A percentile compares a stretch with the other conserved stretches of the same genome.
These are phyloP conservation scores for Acanthacorydalis orientalis DNA, from an alignment of 2,888 invertebrate genomes.

Conservation along the genomic window DNA sequence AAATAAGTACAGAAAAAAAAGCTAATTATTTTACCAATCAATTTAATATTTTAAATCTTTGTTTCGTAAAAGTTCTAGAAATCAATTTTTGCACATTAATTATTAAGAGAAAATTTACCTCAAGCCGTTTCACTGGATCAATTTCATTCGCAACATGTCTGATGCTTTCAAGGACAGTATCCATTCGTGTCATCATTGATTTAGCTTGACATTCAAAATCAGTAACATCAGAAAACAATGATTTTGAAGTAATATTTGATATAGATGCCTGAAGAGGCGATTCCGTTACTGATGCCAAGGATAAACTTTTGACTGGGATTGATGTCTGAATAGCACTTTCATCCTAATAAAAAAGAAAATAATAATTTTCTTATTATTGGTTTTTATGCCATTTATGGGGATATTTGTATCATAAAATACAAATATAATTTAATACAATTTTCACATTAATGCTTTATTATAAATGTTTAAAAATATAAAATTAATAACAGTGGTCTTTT, in stretches of 20 bases:
- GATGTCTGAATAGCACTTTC: too few species aligned
- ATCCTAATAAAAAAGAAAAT: too few species aligned
- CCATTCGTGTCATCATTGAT: constrained; percentile 36
- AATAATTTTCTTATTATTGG: too few species aligned
- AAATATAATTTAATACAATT: not conserved
- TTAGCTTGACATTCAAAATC: constrained; percentile 29
- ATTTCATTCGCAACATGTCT: constrained; percentile 38
- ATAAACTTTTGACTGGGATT: too few species aligned
- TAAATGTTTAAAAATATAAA: too few species aligned
- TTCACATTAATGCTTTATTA: too few species aligned
- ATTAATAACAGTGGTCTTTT: too few species aligned
- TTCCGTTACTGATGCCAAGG: too few species aligned
- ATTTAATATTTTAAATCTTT: not conserved
- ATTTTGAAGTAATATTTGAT: constrained; percentile 9
- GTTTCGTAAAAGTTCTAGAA: not conserved
- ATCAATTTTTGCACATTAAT: not conserved
- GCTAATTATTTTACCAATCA: not conserved
- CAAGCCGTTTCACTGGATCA: constrained; percentile 43
- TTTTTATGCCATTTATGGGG: not conserved
- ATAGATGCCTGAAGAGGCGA: constrained; percentile 2
- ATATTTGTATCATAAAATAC: not conserved
- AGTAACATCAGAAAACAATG: constrained; percentile 12
- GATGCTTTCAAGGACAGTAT: constrained; percentile 38
- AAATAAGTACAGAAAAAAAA: constrained; percentile 1
- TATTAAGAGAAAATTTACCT: constrained; percentile 24